Evolutionary conservation across 1,140 invertebrate genomes (phyloP).

Genomic region (Mactra quadrangularis): DNA sequence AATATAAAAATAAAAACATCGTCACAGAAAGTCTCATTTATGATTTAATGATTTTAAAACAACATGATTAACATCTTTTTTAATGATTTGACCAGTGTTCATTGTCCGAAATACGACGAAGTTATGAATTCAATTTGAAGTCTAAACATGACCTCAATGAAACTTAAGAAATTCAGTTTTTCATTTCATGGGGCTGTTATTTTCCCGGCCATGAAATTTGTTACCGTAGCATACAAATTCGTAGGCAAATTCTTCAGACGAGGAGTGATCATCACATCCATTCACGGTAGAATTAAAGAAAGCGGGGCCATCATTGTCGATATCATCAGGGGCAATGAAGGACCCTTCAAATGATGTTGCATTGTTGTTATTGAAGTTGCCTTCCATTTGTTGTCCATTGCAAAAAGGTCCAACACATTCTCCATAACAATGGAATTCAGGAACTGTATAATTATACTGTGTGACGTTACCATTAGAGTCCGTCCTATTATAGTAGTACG

Average conservation of each 20-base stretch:
- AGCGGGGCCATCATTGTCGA: neutral
- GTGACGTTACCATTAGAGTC: neutral
- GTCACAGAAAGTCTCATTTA: too few relatives aligned
- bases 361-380: too few relatives aligned
- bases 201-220: too few relatives aligned
- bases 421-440: conserved; percentile 8
- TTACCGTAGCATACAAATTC: conserved; percentile 19
- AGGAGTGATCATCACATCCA: neutral
- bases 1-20: too few relatives aligned
- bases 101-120: too few relatives aligned
- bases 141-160: too few relatives aligned
- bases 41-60: too few relatives aligned
- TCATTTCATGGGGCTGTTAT: too few relatives aligned
- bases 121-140: too few relatives aligned
- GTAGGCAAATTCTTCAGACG: conserved; percentile 12
- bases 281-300: neutral
- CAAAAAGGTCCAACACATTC: neutral
- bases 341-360: conserved; percentile 22
- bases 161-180: too few relatives aligned
- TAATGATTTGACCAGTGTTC: too few relatives aligned
- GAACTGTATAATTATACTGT: neutral
- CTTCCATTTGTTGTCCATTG: neutral
- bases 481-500: neutral
- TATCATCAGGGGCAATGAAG: neutral
- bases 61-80: too few relatives aligned